These are phyloP conservation scores for Pachliopta kotzebuea DNA, from an alignment of 2,888 invertebrate genomes.

Conservation along the genomic window DNA sequence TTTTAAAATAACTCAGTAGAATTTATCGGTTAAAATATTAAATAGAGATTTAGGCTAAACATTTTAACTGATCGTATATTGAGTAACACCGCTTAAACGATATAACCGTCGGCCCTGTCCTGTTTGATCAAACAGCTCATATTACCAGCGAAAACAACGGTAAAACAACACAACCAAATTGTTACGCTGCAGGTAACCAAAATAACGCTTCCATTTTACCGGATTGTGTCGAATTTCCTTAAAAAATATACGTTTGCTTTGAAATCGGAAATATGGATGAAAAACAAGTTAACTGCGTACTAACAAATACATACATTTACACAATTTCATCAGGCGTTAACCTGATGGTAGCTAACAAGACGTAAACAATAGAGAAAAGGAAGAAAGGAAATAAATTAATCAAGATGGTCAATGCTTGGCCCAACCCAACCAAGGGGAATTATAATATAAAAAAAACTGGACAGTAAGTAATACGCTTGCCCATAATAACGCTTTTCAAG, in stretches of 20 bases:
- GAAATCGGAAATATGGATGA: background rate
- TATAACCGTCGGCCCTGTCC: background rate
- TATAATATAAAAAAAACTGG: no score
- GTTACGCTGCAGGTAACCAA: constrained; percentile 12
- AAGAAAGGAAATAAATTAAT: no score
- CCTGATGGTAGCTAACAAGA: no score
- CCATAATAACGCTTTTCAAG: no score
- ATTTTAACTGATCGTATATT: background rate
- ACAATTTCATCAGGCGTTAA: no score
- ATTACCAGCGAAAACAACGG: constrained; percentile 20
- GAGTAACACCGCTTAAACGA: constrained; percentile 3
- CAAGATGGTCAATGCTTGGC: no score
- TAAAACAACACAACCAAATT: constrained; percentile 16
- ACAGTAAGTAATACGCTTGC: no score
- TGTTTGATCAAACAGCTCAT: constrained; percentile 14
- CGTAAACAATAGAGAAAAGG: no score
- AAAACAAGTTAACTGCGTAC: background rate
- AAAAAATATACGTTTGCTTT: background rate
- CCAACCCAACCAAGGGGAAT: no score
- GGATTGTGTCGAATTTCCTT: background rate
- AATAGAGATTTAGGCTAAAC: background rate
- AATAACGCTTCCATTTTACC: constrained; percentile 1
- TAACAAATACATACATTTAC: background rate
- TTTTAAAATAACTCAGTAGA: no score
- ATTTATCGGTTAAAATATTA: background rate